Percentiles rank a stretch among this genome's conserved stretches.
Conservation (phyloP, 2,888 invertebrate genomes). For the Oscheius sp. region DNA sequence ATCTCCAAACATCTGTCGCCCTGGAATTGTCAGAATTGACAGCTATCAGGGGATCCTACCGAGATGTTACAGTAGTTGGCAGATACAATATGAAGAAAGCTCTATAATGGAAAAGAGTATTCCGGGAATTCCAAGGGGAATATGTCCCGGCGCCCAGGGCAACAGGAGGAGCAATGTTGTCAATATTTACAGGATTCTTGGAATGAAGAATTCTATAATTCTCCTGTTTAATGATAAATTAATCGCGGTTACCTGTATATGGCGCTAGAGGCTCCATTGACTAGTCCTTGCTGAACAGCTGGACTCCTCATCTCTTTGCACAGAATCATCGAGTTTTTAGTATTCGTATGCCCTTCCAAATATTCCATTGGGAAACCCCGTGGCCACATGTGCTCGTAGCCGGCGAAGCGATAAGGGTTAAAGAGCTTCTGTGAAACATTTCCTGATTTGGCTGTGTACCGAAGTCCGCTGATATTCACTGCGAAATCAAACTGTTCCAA, state of each 20-base stretch:
- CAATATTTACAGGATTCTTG: no score
- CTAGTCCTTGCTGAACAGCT: slow-evolving; percentile 27
- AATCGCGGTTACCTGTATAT: slow-evolving; percentile 51
- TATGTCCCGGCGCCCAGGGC: slow-evolving; percentile 35
- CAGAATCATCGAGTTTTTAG: neutral
- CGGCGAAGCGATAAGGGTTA: slow-evolving; percentile 52
- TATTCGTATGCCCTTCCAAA: neutral
- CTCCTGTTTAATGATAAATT: neutral
- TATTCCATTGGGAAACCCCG: slow-evolving; percentile 51
- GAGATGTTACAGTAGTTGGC: slow-evolving; percentile 52
- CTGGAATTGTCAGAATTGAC: slow-evolving; percentile 24
- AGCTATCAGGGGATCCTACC: neutral
- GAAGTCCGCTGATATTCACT: no score
- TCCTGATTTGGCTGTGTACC: neutral
- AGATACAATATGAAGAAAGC: slow-evolving; percentile 57
- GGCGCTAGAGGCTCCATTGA: slow-evolving; percentile 52
- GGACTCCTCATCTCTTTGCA: neutral
- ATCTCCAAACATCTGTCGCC: slow-evolving; percentile 56
- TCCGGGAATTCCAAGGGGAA: slow-evolving; percentile 59
- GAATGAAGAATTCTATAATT: neutral
- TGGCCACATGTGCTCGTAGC: slow-evolving; percentile 50
- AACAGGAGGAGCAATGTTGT: slow-evolving; percentile 16
- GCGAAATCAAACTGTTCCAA: slow-evolving; percentile 9
- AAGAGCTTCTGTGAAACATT: slow-evolving; percentile 33
- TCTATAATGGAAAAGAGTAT: slow-evolving; percentile 51